Conservation (phyloP, 2,888 invertebrate species). For the Parochlus steinenii region DNA sequence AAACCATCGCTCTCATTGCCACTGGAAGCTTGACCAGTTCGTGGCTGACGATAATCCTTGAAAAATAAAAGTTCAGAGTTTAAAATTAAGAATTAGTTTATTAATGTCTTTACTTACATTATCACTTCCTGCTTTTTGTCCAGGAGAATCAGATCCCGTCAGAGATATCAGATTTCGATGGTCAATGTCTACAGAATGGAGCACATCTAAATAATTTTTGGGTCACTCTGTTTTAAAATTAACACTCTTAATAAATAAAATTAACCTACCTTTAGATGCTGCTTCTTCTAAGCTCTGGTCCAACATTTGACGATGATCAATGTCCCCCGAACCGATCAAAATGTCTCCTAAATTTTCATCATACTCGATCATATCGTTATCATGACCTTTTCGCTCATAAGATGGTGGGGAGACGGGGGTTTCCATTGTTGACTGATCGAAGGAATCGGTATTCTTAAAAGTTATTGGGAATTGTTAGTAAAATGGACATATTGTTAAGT, state of each 20-base stretch:
- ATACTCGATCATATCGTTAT: constrained; percentile 39
- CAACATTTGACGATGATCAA: constrained; percentile 44
- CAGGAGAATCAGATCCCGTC: constrained; percentile 59
- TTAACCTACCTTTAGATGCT: constrained; percentile 16
- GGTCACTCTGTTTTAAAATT: neutral
- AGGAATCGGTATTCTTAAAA: constrained; percentile 25
- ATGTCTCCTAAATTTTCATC: constrained; percentile 28
- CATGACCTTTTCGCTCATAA: constrained; percentile 42
- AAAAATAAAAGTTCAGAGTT: constrained; percentile 1
- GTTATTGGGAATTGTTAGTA: constrained; percentile 18
- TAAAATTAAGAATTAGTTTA: neutral
- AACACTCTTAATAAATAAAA: constrained; percentile 14
- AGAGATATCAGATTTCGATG: constrained; percentile 71
- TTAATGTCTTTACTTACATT: neutral
- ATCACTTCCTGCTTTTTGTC: constrained; percentile 14
- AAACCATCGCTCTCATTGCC: too few relatives aligned
- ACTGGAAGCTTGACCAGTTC: too few relatives aligned
- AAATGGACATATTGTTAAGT: constrained; percentile 13
- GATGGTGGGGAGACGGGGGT: constrained; percentile 50
- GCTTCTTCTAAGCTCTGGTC: constrained; percentile 23
- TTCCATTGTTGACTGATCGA: constrained; percentile 27
- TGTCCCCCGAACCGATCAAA: constrained; percentile 26
- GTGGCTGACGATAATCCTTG: constrained; percentile 1
- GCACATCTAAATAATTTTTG: neutral
- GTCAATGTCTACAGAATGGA: constrained; percentile 44